Evolutionary conservation across 1,140 invertebrate species (phyloP).

Genomic region (Trichonephila clavipes): DNA sequence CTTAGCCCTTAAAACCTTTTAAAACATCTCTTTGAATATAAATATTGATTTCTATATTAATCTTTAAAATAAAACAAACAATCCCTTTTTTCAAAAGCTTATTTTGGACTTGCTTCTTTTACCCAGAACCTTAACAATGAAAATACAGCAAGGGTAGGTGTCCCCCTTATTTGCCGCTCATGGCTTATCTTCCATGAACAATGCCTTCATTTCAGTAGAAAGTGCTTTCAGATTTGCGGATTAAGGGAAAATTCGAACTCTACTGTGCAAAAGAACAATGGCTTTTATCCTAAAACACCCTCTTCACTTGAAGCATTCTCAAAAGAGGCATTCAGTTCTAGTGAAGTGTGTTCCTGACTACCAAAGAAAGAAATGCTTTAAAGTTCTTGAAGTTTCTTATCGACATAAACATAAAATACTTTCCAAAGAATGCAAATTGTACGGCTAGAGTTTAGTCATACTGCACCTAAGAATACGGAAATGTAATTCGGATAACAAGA

Average conservation of each 20-base stretch:
- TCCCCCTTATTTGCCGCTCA: slow-evolving; percentile 16
- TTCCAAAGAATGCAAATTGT: no score
- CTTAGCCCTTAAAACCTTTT: neutral
- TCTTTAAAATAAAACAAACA: neutral
- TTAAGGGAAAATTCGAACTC: slow-evolving; percentile 26
- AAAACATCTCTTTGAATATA: neutral
- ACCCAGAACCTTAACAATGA: neutral
- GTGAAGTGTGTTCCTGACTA: slow-evolving; percentile 34
- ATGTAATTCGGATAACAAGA: no score
- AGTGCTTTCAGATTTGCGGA: slow-evolving; percentile 19
- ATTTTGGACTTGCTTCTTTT: neutral
- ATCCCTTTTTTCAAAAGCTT: neutral
- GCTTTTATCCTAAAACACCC: slow-evolving; percentile 37
- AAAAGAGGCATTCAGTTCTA: neutral
- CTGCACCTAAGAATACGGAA: no score
- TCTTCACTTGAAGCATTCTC: slow-evolving; percentile 14
- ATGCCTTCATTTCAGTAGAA: slow-evolving; percentile 35
- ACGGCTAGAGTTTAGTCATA: no score
- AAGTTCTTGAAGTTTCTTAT: neutral
- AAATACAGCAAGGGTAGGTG: neutral
- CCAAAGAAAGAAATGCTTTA: slow-evolving; percentile 1
- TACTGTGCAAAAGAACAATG: neutral
- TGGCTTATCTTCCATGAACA: slow-evolving; percentile 23
- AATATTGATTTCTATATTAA: neutral
- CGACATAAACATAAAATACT: neutral